phyloP scores from a whole-genome alignment of 2,797 vertebrate species.

The Helicolenus hilgendorfi region DNA sequence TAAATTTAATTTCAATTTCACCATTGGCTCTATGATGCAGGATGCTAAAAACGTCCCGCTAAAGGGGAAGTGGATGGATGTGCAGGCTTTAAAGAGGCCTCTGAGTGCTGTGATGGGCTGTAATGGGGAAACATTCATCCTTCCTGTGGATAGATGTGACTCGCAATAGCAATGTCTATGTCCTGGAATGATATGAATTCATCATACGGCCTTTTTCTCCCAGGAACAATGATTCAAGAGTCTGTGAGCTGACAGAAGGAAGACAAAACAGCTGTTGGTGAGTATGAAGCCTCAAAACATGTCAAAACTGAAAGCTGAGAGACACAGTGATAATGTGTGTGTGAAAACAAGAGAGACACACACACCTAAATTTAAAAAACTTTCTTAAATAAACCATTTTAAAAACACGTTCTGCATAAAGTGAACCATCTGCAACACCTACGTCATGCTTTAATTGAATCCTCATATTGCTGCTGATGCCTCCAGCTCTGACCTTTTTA shows the following conservation, averaged over 20 bases:
- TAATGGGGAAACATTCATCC: conserved; percentile 33
- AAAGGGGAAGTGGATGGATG: conserved; percentile 37
- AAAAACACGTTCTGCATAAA: background rate
- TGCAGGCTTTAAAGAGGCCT: conserved; percentile 37
- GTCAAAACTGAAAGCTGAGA: background rate
- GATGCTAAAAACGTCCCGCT: conserved; percentile 18
- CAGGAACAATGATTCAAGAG: background rate
- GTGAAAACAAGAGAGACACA: background rate
- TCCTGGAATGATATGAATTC: background rate
- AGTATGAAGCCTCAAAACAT: background rate
- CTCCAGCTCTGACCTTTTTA: conserved; percentile 60
- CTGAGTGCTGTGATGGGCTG: conserved; percentile 44
- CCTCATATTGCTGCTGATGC: conserved; percentile 10
- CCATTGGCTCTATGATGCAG: conserved; percentile 23
- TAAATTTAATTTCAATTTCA: conserved; percentile 66
- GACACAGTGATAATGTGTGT: background rate
- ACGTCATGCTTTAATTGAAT: background rate
- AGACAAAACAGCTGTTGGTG: background rate
- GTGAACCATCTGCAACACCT: background rate
- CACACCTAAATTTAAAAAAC: background rate
- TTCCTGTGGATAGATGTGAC: conserved; percentile 24
- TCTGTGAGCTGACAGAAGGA: background rate
- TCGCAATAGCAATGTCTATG: conserved; percentile 8
- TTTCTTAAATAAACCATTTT: background rate
- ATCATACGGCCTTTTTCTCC: background rate